Conservation (phyloP, 2,888 invertebrate genomes). For the Euplagia quadripunctaria region DNA sequence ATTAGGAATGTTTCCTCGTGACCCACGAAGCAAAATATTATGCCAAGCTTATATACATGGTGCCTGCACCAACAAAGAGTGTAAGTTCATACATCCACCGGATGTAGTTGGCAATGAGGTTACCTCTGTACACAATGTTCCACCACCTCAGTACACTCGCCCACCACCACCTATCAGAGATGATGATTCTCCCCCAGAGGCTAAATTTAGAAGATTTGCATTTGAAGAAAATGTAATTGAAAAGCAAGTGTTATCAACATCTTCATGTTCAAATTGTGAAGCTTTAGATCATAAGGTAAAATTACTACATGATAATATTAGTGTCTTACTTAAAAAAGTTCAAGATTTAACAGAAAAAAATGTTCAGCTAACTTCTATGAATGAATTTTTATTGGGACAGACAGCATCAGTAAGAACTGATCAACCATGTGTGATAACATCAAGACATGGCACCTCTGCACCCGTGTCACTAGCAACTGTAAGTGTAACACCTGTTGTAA, state of each 20-base stretch:
- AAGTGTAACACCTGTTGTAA: constrained; percentile 83
- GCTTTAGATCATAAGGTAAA: constrained; percentile 78
- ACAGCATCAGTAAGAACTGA: constrained; percentile 77
- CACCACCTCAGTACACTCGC: constrained; percentile 63
- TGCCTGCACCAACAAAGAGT: constrained; percentile 85
- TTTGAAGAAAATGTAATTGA: constrained; percentile 74
- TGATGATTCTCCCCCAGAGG: constrained; percentile 80
- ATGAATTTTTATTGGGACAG: constrained; percentile 82
- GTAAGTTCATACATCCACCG: constrained; percentile 70
- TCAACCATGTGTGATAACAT: constrained; percentile 83
- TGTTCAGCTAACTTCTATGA: constrained; percentile 81
- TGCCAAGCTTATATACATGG: constrained; percentile 89
- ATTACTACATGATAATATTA: constrained; percentile 82
- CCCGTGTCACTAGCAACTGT: constrained; percentile 83
- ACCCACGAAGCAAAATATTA: constrained; percentile 75
- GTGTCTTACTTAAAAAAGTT: constrained; percentile 81
- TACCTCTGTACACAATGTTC: constrained; percentile 53
- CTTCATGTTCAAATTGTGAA: constrained; percentile 78
- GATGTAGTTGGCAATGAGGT: constrained; percentile 65
- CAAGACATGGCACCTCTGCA: constrained; percentile 81
- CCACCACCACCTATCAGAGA: constrained; percentile 70
- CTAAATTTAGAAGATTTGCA: constrained; percentile 75
- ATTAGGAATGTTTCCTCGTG: constrained; percentile 88
- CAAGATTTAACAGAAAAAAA: constrained; percentile 82
- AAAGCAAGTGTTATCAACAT: constrained; percentile 66